A percentile compares a stretch with the other conserved stretches of the same genome.
phyloP scores from a whole-genome alignment of 1,140 invertebrate species.

The Tetragonula clypearis region DNA sequence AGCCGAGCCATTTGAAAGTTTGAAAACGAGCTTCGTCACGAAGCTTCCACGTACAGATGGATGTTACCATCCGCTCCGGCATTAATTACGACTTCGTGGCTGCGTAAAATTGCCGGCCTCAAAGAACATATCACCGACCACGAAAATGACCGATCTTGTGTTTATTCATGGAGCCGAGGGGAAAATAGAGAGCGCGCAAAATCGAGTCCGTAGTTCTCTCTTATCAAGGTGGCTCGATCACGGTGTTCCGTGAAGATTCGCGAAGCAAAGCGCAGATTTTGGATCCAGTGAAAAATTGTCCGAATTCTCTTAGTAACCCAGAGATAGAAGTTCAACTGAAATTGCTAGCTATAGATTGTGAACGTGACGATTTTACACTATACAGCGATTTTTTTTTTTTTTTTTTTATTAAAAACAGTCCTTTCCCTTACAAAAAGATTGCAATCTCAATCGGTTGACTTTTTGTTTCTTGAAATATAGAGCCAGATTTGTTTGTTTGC shows the following conservation, averaged over 20 bases:
- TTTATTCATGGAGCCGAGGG: slow-evolving; percentile 10
- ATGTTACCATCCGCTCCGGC: background rate
- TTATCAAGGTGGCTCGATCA: background rate
- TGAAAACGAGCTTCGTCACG: background rate
- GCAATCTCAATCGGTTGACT: no score
- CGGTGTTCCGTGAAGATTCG: background rate
- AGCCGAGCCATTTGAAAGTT: background rate
- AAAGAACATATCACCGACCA: background rate
- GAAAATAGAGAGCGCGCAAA: slow-evolving; percentile 13
- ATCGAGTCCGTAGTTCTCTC: slow-evolving; percentile 1
- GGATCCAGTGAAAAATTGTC: background rate
- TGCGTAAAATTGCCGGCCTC: slow-evolving; percentile 26
- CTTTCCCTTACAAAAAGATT: no score
- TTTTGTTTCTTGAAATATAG: background rate
- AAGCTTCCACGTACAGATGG: background rate
- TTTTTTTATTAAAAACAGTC: no score
- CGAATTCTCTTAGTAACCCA: background rate
- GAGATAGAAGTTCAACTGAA: no score
- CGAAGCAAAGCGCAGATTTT: background rate
- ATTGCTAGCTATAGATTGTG: no score
- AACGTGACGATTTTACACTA: no score
- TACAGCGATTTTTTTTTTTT: no score
- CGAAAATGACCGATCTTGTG: slow-evolving; percentile 6
- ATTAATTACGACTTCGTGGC: slow-evolving; percentile 28
- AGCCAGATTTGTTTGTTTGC: background rate